phyloP scores from a whole-genome alignment of 2,797 vertebrate genomes.

The Oreochromis mossambicus region DNA sequence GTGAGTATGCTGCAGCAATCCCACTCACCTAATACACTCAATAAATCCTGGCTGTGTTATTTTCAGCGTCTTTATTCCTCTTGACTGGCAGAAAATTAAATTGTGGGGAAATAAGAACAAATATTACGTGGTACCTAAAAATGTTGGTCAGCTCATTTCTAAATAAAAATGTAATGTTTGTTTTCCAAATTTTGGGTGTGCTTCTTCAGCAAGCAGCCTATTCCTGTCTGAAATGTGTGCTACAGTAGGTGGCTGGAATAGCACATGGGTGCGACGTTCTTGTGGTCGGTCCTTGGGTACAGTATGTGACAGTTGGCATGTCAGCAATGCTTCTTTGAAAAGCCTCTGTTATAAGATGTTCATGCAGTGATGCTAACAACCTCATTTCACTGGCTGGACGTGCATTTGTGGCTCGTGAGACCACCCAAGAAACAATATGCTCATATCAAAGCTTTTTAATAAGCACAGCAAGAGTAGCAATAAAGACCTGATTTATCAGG shows the following conservation, averaged over 20 bases:
- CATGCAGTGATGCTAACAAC: conserved; percentile 58
- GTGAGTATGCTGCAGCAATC: conserved; percentile 3
- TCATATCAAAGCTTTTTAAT: conserved; percentile 21
- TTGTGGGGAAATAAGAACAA: conserved; percentile 11
- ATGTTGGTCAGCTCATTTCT: conserved; percentile 9
- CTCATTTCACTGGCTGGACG: conserved; percentile 48
- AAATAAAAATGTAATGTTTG: conserved; percentile 41
- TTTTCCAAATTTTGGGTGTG: conserved; percentile 35
- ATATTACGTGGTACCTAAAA: conserved; percentile 12
- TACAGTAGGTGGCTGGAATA: conserved; percentile 51
- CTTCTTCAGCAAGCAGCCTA: conserved; percentile 25
- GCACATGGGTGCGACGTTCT: conserved; percentile 62
- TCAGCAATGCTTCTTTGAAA: conserved; percentile 54
- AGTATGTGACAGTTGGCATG: conserved; percentile 64
- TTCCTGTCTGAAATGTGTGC: conserved; percentile 30
- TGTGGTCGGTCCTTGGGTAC: conserved; percentile 53
- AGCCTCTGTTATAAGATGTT: conserved; percentile 52
- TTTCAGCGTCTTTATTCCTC: conserved; percentile 30
- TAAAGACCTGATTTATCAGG: not conserved
- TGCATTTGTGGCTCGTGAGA: conserved; percentile 30
- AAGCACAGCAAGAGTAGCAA: not conserved
- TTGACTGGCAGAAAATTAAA: conserved; percentile 20
- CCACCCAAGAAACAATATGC: conserved; percentile 53
- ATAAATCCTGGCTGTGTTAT: conserved; percentile 13
- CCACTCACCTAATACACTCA: conserved; percentile 8